Evolutionary conservation across 37 sponge, comb jelly and placozoan genomes (phyloP).

Genomic region (Mnemiopsis leidyi): DNA sequence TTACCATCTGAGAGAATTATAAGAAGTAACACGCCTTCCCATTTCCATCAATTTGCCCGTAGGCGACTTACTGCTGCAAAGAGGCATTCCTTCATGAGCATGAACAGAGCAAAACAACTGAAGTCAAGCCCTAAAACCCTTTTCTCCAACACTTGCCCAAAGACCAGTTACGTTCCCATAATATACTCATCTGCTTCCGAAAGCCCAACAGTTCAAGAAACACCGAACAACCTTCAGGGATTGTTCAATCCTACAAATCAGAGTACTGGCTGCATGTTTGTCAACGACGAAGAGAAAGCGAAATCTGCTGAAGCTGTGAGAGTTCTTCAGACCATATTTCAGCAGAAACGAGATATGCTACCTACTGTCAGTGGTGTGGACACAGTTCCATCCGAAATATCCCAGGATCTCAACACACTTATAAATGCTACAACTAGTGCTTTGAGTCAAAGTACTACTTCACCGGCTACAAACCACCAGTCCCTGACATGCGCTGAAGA

Average conservation of each 20-base stretch:
- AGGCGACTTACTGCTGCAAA: slow-evolving; percentile 16
- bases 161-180: neutral
- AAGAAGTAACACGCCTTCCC: slow-evolving; percentile 34
- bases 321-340: slow-evolving; percentile 31
- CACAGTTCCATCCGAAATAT: neutral
- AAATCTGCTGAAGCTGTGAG: slow-evolving; percentile 40
- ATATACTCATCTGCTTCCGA: neutral
- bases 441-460: neutral
- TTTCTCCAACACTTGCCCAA: neutral
- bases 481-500: neutral
- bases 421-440: slow-evolving; percentile 12
- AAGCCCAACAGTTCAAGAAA: neutral
- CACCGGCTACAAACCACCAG: neutral
- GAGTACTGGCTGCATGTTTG: slow-evolving; percentile 15
- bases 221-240: neutral
- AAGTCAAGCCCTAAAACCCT: neutral
- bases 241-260: neutral
- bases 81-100: slow-evolving; percentile 39
- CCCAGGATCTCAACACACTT: slow-evolving; percentile 1
- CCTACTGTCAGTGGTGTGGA: neutral
- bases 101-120: slow-evolving; percentile 25
- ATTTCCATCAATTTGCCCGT: slow-evolving; percentile 11
- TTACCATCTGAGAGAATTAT: neutral
- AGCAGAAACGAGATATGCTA: slow-evolving; percentile 21
- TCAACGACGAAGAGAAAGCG: neutral